Conservation (phyloP, 1,140 invertebrate genomes). For the Diuraphis noxia region DNA sequence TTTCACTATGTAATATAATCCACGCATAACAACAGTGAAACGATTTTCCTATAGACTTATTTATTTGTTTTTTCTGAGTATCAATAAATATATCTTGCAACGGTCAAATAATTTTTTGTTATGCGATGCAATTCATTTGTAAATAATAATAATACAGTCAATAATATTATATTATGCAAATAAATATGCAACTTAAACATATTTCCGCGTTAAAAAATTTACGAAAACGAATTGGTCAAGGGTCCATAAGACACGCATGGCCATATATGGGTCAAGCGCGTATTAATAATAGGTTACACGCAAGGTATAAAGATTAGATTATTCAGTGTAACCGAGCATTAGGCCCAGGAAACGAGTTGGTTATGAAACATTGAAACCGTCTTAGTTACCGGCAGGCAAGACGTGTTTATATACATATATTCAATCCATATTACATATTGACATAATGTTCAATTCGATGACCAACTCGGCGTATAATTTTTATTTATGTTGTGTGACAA, state of each 20-base stretch:
- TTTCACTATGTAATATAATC: conserved; percentile 32
- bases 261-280: neutral
- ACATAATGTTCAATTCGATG: neutral
- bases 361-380: neutral
- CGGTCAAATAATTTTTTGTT: neutral
- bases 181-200: neutral
- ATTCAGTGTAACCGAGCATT: conserved; percentile 39
- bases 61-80: conserved; percentile 14
- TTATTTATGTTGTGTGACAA: neutral
- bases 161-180: neutral
- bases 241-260: neutral
- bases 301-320: neutral
- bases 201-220: neutral
- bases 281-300: neutral
- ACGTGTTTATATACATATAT: too few relatives aligned
- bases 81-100: neutral
- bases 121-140: neutral
- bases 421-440: neutral
- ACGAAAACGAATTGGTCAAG: conserved; percentile 20
- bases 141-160: neutral
- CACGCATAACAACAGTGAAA: conserved; percentile 23
- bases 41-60: neutral
- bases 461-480: neutral
- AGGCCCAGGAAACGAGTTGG: neutral
- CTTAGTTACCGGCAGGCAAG: neutral